These are phyloP conservation scores for Luperina nickerlii DNA, from an alignment of 2,888 invertebrate species.

Conservation along the genomic window DNA sequence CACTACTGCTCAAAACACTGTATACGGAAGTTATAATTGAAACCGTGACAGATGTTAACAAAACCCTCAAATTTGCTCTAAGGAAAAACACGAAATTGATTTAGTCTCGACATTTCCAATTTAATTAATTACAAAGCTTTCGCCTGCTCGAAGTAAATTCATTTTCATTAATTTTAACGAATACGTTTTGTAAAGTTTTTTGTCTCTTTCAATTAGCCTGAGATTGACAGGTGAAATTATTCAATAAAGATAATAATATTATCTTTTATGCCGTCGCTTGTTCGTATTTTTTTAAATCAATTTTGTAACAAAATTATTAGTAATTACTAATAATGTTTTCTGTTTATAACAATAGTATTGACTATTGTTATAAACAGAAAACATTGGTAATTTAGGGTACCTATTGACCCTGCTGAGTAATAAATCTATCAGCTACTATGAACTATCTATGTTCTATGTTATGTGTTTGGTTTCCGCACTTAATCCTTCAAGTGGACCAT, in stretches of 20 bases:
- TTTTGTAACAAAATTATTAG: background rate
- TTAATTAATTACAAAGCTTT: conserved; percentile 45
- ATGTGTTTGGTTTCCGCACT: too few species aligned
- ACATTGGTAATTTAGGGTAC: too few species aligned
- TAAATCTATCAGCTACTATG: too few species aligned
- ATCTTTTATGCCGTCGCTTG: background rate
- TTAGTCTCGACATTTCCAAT: conserved; percentile 42
- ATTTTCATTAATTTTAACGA: conserved; percentile 53
- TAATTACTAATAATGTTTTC: background rate
- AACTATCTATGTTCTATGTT: too few species aligned
- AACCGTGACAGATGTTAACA: conserved; percentile 31
- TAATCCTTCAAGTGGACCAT: too few species aligned
- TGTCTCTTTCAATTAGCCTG: conserved; percentile 28
- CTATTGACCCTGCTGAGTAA: too few species aligned
- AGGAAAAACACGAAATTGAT: conserved; percentile 42
- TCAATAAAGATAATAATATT: conserved; percentile 8
- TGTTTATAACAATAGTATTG: too few species aligned
- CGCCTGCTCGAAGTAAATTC: conserved; percentile 39
- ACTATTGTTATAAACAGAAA: too few species aligned
- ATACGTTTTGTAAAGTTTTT: conserved; percentile 46
- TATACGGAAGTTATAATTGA: conserved; percentile 21
- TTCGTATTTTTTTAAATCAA: background rate
- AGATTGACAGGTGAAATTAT: conserved; percentile 49
- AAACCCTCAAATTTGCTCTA: conserved; percentile 19
- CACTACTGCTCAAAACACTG: background rate